Conservation (phyloP, 2,888 invertebrate species). For the Lysandra coridon region DNA sequence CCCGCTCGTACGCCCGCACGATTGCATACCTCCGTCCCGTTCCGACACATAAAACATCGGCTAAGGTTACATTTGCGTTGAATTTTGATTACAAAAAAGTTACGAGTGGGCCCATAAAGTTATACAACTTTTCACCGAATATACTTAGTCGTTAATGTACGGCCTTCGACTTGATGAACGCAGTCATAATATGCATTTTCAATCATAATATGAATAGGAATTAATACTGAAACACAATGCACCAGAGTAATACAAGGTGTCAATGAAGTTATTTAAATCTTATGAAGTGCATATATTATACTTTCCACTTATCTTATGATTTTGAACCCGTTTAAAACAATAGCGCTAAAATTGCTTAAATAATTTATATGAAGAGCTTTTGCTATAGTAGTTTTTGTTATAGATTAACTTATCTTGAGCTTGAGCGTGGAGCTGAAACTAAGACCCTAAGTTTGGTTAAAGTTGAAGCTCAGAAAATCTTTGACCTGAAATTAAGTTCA, state of each 20-base stretch:
- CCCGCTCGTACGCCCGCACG: slow-evolving; percentile 57
- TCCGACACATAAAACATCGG: slow-evolving; percentile 40
- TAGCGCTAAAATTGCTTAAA: neutral
- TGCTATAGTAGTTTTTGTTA: neutral
- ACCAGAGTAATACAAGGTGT: neutral
- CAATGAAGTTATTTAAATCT: neutral
- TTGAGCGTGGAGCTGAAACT: neutral
- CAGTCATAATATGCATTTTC: neutral
- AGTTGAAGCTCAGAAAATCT: neutral
- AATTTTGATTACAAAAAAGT: slow-evolving; percentile 30
- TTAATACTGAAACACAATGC: neutral
- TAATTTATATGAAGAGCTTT: neutral
- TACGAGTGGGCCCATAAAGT: slow-evolving; percentile 31
- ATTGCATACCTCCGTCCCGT: slow-evolving; percentile 59
- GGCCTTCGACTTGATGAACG: neutral
- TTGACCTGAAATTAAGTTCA: neutral
- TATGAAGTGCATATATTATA: neutral
- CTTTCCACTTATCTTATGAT: neutral
- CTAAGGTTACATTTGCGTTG: slow-evolving; percentile 29
- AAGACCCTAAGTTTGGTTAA: neutral
- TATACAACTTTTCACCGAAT: slow-evolving; percentile 27
- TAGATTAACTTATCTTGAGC: slow-evolving; percentile 6
- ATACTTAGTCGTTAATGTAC: slow-evolving; percentile 24
- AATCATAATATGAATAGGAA: neutral
- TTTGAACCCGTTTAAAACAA: neutral